A percentile compares a stretch with the other conserved stretches of the same genome.
These are phyloP conservation scores for Siniperca knerii DNA, from an alignment of 2,113 vertebrate genomes.

Conservation along the genomic window DNA sequence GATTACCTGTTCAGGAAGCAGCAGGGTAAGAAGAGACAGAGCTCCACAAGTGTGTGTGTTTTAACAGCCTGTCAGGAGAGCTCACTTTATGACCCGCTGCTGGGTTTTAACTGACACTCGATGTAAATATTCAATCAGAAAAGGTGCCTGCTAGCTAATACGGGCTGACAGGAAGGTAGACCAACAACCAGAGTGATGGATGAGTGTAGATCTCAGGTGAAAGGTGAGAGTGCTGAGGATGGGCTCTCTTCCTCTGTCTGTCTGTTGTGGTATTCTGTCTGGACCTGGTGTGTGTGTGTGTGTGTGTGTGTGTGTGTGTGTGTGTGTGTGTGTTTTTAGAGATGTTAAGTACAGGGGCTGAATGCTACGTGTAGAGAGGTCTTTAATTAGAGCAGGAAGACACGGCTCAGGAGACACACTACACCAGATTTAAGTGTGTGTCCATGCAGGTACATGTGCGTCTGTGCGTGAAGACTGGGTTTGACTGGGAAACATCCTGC, in stretches of 20 bases:
- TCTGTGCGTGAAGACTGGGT: neutral
- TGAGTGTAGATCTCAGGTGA: conserved; percentile 53
- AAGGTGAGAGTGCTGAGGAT: conserved; percentile 71
- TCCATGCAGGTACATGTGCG: neutral
- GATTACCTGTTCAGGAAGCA: conserved; percentile 77
- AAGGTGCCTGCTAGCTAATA: conserved; percentile 13
- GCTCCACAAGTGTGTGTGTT: conserved; percentile 49
- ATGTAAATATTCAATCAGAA: conserved; percentile 53
- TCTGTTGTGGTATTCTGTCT: conserved; percentile 67
- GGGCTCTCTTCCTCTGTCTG: conserved; percentile 47
- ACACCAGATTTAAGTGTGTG: conserved; percentile 64
- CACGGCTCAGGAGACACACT: conserved; percentile 70
- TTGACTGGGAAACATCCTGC: conserved; percentile 46
- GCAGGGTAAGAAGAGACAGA: conserved; percentile 21
- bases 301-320: conserved; percentile 40
- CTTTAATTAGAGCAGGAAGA: conserved; percentile 87
- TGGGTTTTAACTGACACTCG: conserved; percentile 13
- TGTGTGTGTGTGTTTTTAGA: conserved; percentile 33
- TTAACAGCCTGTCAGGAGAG: conserved; percentile 49
- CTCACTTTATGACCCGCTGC: conserved; percentile 41
- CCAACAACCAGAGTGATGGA: conserved; percentile 23
- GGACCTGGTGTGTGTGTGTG: conserved; percentile 29
- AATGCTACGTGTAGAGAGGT: conserved; percentile 61
- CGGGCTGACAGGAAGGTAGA: conserved; percentile 29
- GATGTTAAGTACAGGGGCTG: conserved; percentile 83